These are phyloP conservation scores for Linnaemya vulpina DNA, from an alignment of 2,888 invertebrate species.

Conservation along the genomic window DNA sequence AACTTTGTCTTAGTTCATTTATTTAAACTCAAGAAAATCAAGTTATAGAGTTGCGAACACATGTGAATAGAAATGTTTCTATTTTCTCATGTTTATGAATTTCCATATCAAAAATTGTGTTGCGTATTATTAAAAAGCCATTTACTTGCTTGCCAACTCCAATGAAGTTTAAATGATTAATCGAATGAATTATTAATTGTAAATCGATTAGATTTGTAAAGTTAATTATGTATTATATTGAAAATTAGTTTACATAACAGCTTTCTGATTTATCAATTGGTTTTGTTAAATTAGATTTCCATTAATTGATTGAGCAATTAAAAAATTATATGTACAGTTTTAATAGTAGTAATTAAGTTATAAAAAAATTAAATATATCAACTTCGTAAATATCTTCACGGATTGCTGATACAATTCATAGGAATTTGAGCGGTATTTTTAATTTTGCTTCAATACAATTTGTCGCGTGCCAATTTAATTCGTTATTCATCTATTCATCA, in stretches of 20 bases:
- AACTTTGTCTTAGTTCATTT: no score
- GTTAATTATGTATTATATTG: not conserved
- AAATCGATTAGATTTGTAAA: not conserved
- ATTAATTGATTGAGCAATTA: not conserved
- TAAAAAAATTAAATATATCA: not conserved
- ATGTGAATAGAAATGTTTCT: no score
- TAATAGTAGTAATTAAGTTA: not conserved
- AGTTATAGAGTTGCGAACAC: no score
- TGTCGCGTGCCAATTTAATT: conserved; percentile 43
- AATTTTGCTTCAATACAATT: not conserved
- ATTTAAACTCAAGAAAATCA: no score
- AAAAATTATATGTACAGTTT: not conserved
- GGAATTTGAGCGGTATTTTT: not conserved
- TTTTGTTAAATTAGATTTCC: no score
- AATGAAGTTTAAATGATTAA: not conserved
- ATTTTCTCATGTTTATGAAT: no score
- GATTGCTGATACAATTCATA: conserved; percentile 15
- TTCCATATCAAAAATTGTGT: no score
- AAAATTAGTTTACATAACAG: not conserved
- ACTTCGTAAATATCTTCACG: not conserved
- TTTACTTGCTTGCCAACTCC: not conserved
- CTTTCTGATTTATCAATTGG: no score
- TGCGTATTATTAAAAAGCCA: no score
- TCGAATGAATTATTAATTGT: not conserved
- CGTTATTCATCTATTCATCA: conserved; percentile 29